A percentile compares a stretch with the other conserved stretches of the same genome.
Conservation (phyloP, 2,888 invertebrate species). For the Hofmannophila pseudospretella region DNA sequence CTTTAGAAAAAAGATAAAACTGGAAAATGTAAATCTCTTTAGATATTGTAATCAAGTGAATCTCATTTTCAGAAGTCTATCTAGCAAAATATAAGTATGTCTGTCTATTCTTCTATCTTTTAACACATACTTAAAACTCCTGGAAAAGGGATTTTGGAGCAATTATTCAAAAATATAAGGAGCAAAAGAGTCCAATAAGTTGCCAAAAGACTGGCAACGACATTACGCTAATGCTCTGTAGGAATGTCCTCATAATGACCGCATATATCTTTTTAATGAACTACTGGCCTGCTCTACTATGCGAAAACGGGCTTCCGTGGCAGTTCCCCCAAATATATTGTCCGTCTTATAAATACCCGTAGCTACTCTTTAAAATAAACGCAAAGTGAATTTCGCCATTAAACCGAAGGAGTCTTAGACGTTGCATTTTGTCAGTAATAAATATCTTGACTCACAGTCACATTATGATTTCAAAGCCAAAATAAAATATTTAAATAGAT, state of each 20-base stretch:
- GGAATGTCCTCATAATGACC: constrained; percentile 62
- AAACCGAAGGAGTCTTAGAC: constrained; percentile 30
- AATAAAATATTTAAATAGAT: not conserved
- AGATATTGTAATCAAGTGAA: too few species aligned
- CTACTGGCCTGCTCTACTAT: constrained; percentile 53
- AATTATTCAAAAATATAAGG: constrained; percentile 16
- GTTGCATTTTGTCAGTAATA: constrained; percentile 12
- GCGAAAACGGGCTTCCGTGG: constrained; percentile 48
- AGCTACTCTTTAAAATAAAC: constrained; percentile 35
- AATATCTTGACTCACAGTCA: too few species aligned
- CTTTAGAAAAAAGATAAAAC: constrained; percentile 14
- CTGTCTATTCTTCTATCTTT: too few species aligned
- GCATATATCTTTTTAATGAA: constrained; percentile 72
- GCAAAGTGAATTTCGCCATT: constrained; percentile 49
- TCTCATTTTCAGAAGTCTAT: too few species aligned
- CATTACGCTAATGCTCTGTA: constrained; percentile 47
- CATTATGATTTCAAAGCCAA: not conserved
- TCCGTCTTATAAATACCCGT: constrained; percentile 42
- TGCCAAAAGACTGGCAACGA: constrained; percentile 26
- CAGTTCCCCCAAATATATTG: constrained; percentile 48
- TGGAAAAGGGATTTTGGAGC: too few species aligned
- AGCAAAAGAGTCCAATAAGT: constrained; percentile 36
- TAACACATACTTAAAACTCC: too few species aligned
- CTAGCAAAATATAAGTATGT: too few species aligned
- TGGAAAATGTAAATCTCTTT: too few species aligned